Conservation (phyloP, 2,113 vertebrate genomes). For the Limnothrissa miodon region DNA sequence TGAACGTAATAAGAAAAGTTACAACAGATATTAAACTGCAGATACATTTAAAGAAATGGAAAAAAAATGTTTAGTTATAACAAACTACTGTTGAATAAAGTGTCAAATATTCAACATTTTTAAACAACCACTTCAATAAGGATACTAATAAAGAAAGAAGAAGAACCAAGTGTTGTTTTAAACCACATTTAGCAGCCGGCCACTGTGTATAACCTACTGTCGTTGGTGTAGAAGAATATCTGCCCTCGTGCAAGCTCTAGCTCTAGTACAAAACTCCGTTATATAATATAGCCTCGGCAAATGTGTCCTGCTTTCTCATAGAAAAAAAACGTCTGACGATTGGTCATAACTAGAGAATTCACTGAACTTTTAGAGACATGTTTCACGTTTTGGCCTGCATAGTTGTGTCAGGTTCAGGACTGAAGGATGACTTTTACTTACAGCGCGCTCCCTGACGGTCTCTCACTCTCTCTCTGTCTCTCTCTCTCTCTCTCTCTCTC, state of each 20-base stretch:
- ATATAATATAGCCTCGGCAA: conserved; percentile 48
- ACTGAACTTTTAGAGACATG: neutral
- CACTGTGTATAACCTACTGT: neutral
- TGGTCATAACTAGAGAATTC: neutral
- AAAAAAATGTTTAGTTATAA: neutral
- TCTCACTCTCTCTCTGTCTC: too few relatives aligned
- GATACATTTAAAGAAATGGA: neutral
- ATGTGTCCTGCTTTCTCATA: conserved; percentile 14
- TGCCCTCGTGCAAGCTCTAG: conserved; percentile 22
- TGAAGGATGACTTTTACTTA: neutral
- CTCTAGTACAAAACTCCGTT: conserved; percentile 45
- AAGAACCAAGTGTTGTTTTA: too few relatives aligned
- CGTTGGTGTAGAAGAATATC: neutral
- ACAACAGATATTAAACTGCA: neutral
- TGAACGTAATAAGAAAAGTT: neutral
- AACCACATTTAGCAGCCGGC: too few relatives aligned
- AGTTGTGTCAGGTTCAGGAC: conserved; percentile 12
- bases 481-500: neutral
- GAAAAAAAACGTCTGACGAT: neutral
- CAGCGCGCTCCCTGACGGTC: neutral
- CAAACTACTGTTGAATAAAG: too few relatives aligned
- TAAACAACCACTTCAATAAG: too few relatives aligned
- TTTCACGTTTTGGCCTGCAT: neutral
- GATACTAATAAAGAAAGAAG: too few relatives aligned
- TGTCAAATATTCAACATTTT: too few relatives aligned